These are phyloP conservation scores for Diorhabda sublineata DNA, from an alignment of 1,140 invertebrate genomes.

Conservation along the genomic window DNA sequence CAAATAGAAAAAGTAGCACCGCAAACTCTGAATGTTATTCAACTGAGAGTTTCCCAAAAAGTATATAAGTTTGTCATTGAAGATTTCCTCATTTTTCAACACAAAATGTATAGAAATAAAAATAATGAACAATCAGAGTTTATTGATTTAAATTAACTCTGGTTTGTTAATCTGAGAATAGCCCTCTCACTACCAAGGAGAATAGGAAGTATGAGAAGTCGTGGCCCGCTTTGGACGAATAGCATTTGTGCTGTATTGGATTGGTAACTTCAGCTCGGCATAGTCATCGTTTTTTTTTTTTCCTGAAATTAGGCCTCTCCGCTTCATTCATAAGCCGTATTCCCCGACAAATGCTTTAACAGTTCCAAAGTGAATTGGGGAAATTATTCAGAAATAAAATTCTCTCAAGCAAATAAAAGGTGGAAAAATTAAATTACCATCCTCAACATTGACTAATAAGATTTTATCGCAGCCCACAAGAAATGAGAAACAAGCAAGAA, in stretches of 20 bases:
- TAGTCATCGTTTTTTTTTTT: constrained; percentile 28
- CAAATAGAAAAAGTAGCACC: too few relatives aligned
- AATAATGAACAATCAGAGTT: too few relatives aligned
- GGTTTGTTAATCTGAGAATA: background rate
- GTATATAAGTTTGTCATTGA: too few relatives aligned
- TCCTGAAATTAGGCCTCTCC: constrained; percentile 24
- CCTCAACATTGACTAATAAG: background rate
- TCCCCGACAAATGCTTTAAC: constrained; percentile 7
- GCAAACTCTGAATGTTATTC: too few relatives aligned
- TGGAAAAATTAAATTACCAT: constrained; percentile 1
- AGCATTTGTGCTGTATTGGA: constrained; percentile 30
- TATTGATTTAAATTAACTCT: too few relatives aligned
- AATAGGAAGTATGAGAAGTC: constrained; percentile 21
- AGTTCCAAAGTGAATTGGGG: constrained; percentile 8
- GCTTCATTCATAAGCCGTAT: constrained; percentile 1
- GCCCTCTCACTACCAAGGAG: constrained; percentile 12
- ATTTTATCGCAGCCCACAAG: background rate
- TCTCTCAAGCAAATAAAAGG: background rate
- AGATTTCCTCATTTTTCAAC: too few relatives aligned
- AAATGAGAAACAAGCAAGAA: background rate
- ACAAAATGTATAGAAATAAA: too few relatives aligned
- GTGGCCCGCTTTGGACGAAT: constrained; percentile 27
- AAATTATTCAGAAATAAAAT: constrained; percentile 4
- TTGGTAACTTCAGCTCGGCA: constrained; percentile 24
- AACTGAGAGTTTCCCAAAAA: too few relatives aligned